Percentiles rank a stretch among this genome's conserved stretches.
Conservation (phyloP, 2,797 vertebrate species). For the Cirrhinus molitorella region DNA sequence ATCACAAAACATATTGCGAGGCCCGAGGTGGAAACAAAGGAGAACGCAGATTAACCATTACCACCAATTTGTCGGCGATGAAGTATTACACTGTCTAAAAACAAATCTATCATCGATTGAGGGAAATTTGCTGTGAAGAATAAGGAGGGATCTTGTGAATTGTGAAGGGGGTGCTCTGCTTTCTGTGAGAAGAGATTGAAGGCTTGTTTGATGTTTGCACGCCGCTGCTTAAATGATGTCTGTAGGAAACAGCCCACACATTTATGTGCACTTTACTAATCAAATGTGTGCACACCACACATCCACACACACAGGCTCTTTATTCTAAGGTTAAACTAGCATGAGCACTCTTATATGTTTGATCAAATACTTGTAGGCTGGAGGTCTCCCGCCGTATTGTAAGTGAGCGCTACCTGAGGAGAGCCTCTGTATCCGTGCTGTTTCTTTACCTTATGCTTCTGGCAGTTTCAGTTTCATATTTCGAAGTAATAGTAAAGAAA, state of each 20-base stretch:
- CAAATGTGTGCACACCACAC: background rate
- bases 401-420: background rate
- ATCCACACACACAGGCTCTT: background rate
- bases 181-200: background rate
- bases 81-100: background rate
- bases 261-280: conserved; percentile 15
- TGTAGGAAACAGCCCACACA: conserved; percentile 24
- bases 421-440: background rate
- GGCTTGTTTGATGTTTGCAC: conserved; percentile 19
- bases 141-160: background rate
- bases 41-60: background rate
- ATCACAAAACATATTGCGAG: background rate
- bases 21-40: background rate
- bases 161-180: conserved; percentile 3
- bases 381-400: background rate
- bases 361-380: background rate
- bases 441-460: background rate
- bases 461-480: background rate
- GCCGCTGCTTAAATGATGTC: conserved; percentile 11
- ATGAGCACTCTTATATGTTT: background rate
- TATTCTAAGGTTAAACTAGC: conserved; percentile 17
- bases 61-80: background rate
- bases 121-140: conserved; percentile 4
- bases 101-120: background rate
- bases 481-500: background rate